A percentile compares a stretch with the other conserved stretches of the same genome.
Conservation (phyloP, 2,888 invertebrate genomes). For the Mechanitis mazaeus region DNA sequence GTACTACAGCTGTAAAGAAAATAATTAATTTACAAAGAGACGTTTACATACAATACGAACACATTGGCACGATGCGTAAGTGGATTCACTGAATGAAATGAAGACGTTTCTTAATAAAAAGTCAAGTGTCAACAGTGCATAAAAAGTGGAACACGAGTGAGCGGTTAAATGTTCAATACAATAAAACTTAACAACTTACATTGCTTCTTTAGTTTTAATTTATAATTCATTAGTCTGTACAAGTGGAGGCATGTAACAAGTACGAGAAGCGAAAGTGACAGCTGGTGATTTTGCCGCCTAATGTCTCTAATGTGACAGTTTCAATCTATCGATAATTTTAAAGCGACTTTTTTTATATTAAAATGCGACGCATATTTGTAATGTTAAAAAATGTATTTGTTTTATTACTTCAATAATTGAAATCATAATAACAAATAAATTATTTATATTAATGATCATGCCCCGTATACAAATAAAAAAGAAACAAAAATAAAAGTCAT, state of each 20-base stretch:
- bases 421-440: too few relatives aligned
- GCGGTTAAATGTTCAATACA: conserved; percentile 25
- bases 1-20: background rate
- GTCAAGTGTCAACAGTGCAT: conserved; percentile 40
- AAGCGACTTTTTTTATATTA: conserved; percentile 30
- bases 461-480: background rate
- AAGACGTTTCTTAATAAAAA: conserved; percentile 38
- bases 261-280: conserved; percentile 48
- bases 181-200: conserved; percentile 39
- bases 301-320: conserved; percentile 41
- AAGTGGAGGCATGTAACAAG: conserved; percentile 35
- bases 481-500: background rate
- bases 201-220: conserved; percentile 38
- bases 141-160: conserved; percentile 43
- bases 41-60: conserved; percentile 24
- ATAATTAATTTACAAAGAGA: conserved; percentile 12
- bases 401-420: too few relatives aligned
- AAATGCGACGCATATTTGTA: too few relatives aligned
- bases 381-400: too few relatives aligned
- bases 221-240: conserved; percentile 36
- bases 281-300: conserved; percentile 45
- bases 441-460: too few relatives aligned
- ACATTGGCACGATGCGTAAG: conserved; percentile 16
- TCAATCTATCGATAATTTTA: conserved; percentile 33
- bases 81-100: conserved; percentile 40